Conservation (phyloP, 2,888 invertebrate species). For the Argyresthia goedartella region DNA sequence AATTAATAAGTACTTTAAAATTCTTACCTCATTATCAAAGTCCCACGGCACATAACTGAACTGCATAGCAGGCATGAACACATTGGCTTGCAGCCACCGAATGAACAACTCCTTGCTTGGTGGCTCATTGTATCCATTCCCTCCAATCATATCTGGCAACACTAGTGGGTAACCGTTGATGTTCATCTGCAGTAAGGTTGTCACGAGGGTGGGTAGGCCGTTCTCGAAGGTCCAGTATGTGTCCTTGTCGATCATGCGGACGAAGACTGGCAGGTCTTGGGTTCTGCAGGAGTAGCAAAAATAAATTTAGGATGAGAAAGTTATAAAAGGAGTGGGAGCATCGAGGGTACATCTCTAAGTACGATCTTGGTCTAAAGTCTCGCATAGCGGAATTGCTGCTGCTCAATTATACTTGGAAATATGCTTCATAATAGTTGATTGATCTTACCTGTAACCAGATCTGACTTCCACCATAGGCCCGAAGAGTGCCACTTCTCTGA, state of each 20-base stretch:
- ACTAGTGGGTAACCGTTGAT: conserved; percentile 78
- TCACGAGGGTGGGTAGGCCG: conserved; percentile 79
- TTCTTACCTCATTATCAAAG: conserved; percentile 69
- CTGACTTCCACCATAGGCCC: conserved; percentile 72
- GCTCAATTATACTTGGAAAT: no score
- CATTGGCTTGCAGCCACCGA: conserved; percentile 82
- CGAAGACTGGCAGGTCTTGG: conserved; percentile 77
- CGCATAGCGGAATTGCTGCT: no score
- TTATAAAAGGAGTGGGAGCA: no score
- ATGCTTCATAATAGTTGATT: no score
- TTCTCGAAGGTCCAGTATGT: conserved; percentile 76
- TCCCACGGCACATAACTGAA: conserved; percentile 87
- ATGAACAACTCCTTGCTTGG: conserved; percentile 75
- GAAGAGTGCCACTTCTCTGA: conserved; percentile 66
- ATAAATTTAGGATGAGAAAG: neutral
- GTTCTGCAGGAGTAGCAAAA: conserved; percentile 49
- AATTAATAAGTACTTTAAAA: no score
- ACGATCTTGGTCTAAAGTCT: no score
- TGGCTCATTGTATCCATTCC: conserved; percentile 64
- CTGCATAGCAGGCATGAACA: conserved; percentile 84
- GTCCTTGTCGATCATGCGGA: conserved; percentile 83
- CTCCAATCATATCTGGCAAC: conserved; percentile 84
- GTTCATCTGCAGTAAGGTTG: conserved; percentile 75
- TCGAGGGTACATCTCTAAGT: no score
- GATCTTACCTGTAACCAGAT: conserved; percentile 40